Percentiles rank a stretch among this genome's conserved stretches.
phyloP scores from a whole-genome alignment of 2,113 vertebrate species.

The Saccopteryx leptura region DNA sequence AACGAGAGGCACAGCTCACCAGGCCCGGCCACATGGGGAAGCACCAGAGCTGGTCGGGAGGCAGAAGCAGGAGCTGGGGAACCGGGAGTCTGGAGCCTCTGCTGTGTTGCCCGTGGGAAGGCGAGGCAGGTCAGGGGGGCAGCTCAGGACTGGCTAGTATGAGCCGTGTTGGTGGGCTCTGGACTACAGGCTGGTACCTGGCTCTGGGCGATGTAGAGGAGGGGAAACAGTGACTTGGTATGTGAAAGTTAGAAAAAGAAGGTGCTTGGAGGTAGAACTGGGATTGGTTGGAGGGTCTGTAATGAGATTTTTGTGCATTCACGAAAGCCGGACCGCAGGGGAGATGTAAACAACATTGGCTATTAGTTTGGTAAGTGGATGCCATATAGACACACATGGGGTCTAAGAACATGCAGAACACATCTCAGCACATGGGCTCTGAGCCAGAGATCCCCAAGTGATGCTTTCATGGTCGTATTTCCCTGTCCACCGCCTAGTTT shows the following conservation, averaged over 20 bases:
- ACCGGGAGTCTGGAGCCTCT: not conserved
- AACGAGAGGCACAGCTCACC: not conserved
- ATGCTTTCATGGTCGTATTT: conserved; percentile 1
- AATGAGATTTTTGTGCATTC: not conserved
- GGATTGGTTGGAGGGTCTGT: not conserved
- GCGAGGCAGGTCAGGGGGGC: not conserved
- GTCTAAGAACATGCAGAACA: not conserved
- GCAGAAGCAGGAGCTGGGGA: not conserved
- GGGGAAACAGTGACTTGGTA: not conserved
- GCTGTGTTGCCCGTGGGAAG: not conserved
- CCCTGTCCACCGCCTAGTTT: not conserved
- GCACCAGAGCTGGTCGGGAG: not conserved
- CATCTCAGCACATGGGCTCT: not conserved
- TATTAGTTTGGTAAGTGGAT: not conserved
- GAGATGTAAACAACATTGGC: not conserved
- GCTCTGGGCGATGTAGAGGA: not conserved
- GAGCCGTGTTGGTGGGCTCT: not conserved
- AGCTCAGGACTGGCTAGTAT: not conserved
- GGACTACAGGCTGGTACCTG: not conserved
- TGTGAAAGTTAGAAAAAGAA: not conserved
- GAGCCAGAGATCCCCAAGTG: not conserved
- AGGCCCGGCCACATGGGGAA: fast-evolving
- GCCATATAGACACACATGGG: not conserved
- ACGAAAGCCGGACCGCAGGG: not conserved
- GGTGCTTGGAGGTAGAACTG: not conserved